phyloP scores from a whole-genome alignment of 2,113 vertebrate genomes.

The Tapirus terrestris region DNA sequence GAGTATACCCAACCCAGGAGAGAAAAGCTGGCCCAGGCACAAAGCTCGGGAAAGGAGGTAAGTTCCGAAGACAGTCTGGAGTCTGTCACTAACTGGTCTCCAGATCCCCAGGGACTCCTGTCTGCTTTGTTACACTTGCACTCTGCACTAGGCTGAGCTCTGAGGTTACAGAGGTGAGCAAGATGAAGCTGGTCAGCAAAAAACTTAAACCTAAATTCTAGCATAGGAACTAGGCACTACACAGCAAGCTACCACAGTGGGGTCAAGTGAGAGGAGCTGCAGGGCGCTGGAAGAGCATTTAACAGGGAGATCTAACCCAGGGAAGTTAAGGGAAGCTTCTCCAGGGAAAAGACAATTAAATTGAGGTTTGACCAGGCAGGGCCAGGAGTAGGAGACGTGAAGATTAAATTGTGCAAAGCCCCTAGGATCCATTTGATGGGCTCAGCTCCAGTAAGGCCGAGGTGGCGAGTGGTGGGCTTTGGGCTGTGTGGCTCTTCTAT shows the following conservation, averaged over 20 bases:
- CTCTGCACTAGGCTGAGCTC: neutral
- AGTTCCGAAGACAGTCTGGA: neutral
- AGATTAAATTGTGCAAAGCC: neutral
- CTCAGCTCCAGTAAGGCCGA: neutral
- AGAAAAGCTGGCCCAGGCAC: neutral
- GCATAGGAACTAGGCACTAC: neutral
- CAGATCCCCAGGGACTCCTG: neutral
- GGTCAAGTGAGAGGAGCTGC: neutral
- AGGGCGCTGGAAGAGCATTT: neutral
- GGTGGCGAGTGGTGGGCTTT: neutral
- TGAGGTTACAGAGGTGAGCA: neutral
- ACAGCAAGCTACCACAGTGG: neutral
- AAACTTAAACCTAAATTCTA: neutral
- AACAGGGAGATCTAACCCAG: neutral
- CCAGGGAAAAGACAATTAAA: neutral
- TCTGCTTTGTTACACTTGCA: neutral
- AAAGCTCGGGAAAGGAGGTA: neutral
- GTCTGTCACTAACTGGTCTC: neutral
- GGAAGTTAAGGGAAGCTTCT: neutral
- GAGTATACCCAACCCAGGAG: rapidly evolving
- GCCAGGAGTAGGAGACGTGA: neutral
- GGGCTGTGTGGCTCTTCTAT: neutral
- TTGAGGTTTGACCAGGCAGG: neutral
- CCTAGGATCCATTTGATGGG: neutral
- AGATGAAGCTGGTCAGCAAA: neutral